Conservation (phyloP, 2,888 invertebrate genomes). For the Lasioglossum malachurum region DNA sequence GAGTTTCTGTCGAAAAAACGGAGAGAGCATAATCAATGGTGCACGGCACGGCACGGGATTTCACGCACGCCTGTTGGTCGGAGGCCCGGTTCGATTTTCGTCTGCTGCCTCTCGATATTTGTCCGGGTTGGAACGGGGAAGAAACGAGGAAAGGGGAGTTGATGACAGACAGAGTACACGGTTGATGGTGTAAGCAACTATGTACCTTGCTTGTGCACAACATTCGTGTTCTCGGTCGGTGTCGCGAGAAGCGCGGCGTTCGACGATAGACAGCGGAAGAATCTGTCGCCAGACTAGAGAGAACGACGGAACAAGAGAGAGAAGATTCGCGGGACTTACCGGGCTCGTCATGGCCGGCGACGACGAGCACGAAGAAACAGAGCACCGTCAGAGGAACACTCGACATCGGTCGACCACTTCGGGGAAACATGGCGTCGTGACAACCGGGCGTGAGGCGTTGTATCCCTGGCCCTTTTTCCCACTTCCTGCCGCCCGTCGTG, state of each 20-base stretch:
- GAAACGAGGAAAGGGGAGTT: neutral
- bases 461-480: conserved; percentile 66
- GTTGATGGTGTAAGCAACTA: conserved; percentile 28
- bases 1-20: neutral
- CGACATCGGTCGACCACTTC: conserved; percentile 79
- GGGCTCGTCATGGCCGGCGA: conserved; percentile 72
- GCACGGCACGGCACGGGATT: conserved; percentile 43
- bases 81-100: conserved; percentile 8
- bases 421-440: conserved; percentile 83
- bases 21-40: conserved; percentile 50
- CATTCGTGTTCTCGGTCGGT: conserved; percentile 14
- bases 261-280: conserved; percentile 29
- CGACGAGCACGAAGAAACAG: conserved; percentile 71
- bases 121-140: neutral
- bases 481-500: conserved; percentile 56
- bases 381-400: conserved; percentile 75
- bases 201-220: conserved; percentile 31
- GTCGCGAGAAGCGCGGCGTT: conserved; percentile 11
- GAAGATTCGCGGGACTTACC: conserved; percentile 51
- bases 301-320: neutral
- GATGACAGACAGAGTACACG: conserved; percentile 42
- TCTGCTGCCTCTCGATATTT: neutral
- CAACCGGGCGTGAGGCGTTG: conserved; percentile 79
- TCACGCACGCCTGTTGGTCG: conserved; percentile 30
- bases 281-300: neutral